Percentiles rank a stretch among this genome's conserved stretches.
phyloP scores from a whole-genome alignment of 2,113 vertebrate species.

The Notothenia rossii region DNA sequence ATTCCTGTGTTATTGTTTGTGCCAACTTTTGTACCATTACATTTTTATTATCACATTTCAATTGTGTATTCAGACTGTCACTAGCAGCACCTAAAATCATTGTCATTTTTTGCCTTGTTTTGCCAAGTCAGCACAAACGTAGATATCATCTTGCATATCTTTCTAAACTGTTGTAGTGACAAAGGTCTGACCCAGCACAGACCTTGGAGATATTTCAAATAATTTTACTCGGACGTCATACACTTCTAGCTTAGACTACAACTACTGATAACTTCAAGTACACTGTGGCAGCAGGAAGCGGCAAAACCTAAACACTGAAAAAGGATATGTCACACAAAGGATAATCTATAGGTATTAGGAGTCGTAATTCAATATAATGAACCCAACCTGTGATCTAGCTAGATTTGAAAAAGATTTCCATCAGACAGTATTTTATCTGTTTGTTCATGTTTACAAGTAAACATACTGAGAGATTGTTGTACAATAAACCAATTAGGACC shows the following conservation, averaged over 20 bases:
- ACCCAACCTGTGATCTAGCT: background rate
- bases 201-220: conserved; percentile 81
- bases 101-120: conserved; percentile 27
- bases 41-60: background rate
- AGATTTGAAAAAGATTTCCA: background rate
- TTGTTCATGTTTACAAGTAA: conserved; percentile 46
- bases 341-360: conserved; percentile 61
- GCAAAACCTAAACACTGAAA: conserved; percentile 76
- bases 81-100: background rate
- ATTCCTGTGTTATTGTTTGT: background rate
- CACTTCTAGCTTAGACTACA: conserved; percentile 82
- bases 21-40: background rate
- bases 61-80: background rate
- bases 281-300: conserved; percentile 66
- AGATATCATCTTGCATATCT: conserved; percentile 40
- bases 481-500: conserved; percentile 50
- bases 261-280: conserved; percentile 80
- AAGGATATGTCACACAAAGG: conserved; percentile 74
- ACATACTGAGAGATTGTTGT: conserved; percentile 19
- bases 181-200: conserved; percentile 53
- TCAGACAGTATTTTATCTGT: conserved; percentile 24
- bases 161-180: conserved; percentile 41
- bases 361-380: conserved; percentile 55
- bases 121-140: conserved; percentile 29
- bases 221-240: conserved; percentile 77